Evolutionary conservation across 2,888 invertebrate genomes (phyloP).

Genomic region (Eupithecia pulchellata): DNA sequence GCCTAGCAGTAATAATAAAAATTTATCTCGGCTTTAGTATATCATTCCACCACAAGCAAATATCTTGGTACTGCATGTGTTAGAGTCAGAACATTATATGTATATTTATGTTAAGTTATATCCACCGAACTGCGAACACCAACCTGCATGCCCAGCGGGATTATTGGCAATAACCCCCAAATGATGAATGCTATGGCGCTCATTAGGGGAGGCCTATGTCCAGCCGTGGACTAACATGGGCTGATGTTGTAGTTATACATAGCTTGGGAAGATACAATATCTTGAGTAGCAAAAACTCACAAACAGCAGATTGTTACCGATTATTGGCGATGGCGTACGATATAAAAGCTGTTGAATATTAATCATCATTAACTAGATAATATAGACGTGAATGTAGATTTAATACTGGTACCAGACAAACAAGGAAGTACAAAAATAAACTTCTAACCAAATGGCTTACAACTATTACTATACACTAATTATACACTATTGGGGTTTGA

Average conservation of each 20-base stretch:
- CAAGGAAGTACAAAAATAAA: background rate
- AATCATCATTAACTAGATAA: background rate
- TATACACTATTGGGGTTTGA: too few relatives aligned
- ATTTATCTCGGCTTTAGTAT: background rate
- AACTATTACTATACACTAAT: too few relatives aligned
- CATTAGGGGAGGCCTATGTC: too few relatives aligned
- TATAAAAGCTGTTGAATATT: background rate
- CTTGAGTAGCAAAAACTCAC: background rate
- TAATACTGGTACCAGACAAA: background rate
- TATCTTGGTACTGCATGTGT: background rate
- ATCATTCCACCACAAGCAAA: background rate
- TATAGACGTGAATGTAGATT: background rate
- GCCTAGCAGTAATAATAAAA: background rate
- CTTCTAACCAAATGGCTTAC: too few relatives aligned
- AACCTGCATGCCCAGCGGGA: too few relatives aligned
- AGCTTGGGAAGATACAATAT: too few relatives aligned
- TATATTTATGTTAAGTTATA: too few relatives aligned
- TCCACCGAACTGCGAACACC: too few relatives aligned
- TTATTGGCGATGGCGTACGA: background rate
- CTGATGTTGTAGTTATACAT: too few relatives aligned
- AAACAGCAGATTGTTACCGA: background rate
- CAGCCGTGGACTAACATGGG: too few relatives aligned
- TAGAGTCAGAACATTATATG: background rate
- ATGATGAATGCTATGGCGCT: too few relatives aligned
- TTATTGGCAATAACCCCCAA: too few relatives aligned